Percentiles rank a stretch among this genome's conserved stretches.
These are phyloP conservation scores for Synanthedon tipuliformis DNA, from an alignment of 2,888 invertebrate genomes.

Conservation along the genomic window DNA sequence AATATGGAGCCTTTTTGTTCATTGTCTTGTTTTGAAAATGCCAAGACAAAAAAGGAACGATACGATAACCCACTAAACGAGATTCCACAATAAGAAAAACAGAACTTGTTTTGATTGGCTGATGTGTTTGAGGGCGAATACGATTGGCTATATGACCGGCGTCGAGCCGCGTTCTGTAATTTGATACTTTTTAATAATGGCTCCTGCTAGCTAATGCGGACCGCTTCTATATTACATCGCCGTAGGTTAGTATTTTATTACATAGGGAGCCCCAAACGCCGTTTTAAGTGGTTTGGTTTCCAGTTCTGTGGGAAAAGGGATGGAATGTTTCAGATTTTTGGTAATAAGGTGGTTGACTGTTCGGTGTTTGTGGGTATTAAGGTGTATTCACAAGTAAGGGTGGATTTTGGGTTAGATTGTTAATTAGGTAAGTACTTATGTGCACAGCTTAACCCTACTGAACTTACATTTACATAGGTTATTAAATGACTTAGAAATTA, in stretches of 20 bases:
- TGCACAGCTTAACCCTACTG: no score
- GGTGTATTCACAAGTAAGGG: background rate
- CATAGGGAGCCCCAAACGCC: conserved; percentile 46
- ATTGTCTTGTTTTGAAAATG: conserved; percentile 18
- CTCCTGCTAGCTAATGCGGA: conserved; percentile 66
- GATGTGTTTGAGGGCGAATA: conserved; percentile 34
- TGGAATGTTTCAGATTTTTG: conserved; percentile 35
- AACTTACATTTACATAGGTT: no score
- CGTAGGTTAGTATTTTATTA: conserved; percentile 62
- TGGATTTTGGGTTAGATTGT: no score
- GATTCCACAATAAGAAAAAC: conserved; percentile 12
- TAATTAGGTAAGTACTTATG: no score
- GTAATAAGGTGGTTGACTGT: conserved; percentile 32
- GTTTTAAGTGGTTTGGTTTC: conserved; percentile 39
- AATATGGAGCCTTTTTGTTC: background rate
- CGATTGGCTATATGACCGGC: conserved; percentile 42
- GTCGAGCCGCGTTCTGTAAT: conserved; percentile 52
- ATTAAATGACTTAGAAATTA: no score
- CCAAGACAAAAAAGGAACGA: conserved; percentile 40
- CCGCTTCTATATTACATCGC: conserved; percentile 57
- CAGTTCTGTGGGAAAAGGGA: conserved; percentile 35
- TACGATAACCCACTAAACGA: no score
- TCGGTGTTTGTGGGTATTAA: conserved; percentile 20
- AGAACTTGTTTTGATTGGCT: conserved; percentile 41
- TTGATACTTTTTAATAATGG: conserved; percentile 71